phyloP scores from a whole-genome alignment of 2,888 invertebrate species.

The Ormyrus pomaceus region DNA sequence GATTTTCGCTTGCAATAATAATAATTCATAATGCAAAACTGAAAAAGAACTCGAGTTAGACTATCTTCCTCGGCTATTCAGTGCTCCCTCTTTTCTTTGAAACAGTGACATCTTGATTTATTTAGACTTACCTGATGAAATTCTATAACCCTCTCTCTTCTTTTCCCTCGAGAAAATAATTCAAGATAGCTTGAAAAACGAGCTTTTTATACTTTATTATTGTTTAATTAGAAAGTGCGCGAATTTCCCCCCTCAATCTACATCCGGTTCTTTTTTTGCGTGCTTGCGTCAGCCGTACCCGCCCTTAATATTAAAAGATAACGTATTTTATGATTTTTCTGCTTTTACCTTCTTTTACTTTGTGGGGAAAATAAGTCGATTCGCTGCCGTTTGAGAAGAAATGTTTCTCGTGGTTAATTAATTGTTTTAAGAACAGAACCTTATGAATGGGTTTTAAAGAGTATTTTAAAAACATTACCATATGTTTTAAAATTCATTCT shows the following conservation, averaged over 20 bases:
- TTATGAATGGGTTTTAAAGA: too few relatives aligned
- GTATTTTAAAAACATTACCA: too few relatives aligned
- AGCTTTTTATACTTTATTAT: conserved; percentile 38
- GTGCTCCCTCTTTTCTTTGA: neutral
- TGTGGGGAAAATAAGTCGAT: conserved; percentile 17
- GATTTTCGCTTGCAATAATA: too few relatives aligned
- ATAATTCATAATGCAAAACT: too few relatives aligned
- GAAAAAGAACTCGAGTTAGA: too few relatives aligned
- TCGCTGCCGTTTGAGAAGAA: conserved; percentile 11
- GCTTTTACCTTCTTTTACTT: neutral
- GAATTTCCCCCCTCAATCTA: conserved; percentile 5
- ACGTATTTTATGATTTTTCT: conserved; percentile 38
- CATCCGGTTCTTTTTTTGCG: conserved; percentile 1
- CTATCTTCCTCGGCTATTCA: conserved; percentile 50
- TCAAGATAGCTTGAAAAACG: conserved; percentile 20
- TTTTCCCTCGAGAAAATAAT: conserved; percentile 2
- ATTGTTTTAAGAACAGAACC: too few relatives aligned
- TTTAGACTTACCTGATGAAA: conserved; percentile 40
- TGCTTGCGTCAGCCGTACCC: neutral
- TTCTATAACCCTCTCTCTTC: neutral
- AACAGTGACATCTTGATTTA: conserved; percentile 3
- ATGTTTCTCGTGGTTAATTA: conserved; percentile 45
- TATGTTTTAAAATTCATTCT: too few relatives aligned
- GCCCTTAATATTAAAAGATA: conserved; percentile 38
- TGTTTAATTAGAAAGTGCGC: neutral